Conservation (phyloP, 2,888 invertebrate species). For the Sarcophaga variegata region DNA sequence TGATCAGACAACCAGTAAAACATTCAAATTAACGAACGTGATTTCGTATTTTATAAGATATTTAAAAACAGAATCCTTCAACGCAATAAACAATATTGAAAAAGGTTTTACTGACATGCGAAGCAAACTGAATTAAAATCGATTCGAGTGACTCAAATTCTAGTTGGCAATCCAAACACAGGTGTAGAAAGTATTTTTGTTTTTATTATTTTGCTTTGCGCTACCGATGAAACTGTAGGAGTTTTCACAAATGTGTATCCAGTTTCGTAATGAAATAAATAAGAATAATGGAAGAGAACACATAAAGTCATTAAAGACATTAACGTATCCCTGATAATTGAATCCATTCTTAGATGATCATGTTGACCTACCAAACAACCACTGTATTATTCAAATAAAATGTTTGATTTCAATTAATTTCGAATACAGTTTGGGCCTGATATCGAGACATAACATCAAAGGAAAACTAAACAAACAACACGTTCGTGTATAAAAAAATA, state of each 20-base stretch:
- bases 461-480: slow-evolving; percentile 3
- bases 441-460: not conserved
- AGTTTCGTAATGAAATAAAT: not conserved
- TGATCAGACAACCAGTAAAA: too few relatives aligned
- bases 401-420: slow-evolving; percentile 55
- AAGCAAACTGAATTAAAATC: too few relatives aligned
- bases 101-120: too few relatives aligned
- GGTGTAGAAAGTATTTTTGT: too few relatives aligned
- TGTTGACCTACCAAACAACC: slow-evolving; percentile 12
- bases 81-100: too few relatives aligned
- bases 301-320: slow-evolving; percentile 59
- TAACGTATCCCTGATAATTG: slow-evolving; percentile 62
- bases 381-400: slow-evolving; percentile 45
- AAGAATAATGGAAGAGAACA: not conserved
- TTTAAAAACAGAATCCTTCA: too few relatives aligned
- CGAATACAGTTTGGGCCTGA: slow-evolving; percentile 3
- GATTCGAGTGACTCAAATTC: too few relatives aligned
- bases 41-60: too few relatives aligned
- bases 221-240: too few relatives aligned
- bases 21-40: too few relatives aligned
- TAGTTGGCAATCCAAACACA: too few relatives aligned
- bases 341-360: slow-evolving; percentile 49
- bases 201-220: too few relatives aligned
- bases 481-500: slow-evolving; percentile 53
- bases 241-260: not conserved